Base-by-base conservation (phyloP, 2,113 vertebrate species). In the Scolopax mira region DNA sequence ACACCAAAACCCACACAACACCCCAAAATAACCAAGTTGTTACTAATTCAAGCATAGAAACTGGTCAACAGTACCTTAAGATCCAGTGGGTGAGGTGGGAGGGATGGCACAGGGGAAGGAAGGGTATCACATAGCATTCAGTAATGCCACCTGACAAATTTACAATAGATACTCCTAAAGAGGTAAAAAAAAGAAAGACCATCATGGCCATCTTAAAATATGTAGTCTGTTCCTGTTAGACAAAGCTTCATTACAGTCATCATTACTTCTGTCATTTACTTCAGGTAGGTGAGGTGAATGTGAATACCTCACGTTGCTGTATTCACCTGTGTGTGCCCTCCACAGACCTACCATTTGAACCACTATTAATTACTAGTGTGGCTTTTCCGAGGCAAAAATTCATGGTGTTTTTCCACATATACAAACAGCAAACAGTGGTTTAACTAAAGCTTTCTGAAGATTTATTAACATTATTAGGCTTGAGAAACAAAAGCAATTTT, bases 401-500 rank as follows among this genome's bases (percentile, higher is more conserved):
- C 33, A 31, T 1, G 3, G 58, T 18, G 5, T 44, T 74, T 71
- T 74, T 60, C 64, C 39, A 65, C 15, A 49, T 18, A 73, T 10
- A 92, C 11, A 90, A 84, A 81, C 5, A 74, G 72, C 30, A 87
- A 93, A 90, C 48, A 81, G 4, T 65, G n/a, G 61, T 89, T 72
- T 86, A 90, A 89, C 80, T 75, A 16, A 90, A 85, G 31, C 25
- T 90, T 96, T 80, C 55, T 51, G 30, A 88, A 62, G 69, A 71
- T 93, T 92, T 94, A 94, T 88, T 92, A 79, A 89, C 64, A 54
- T 52, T 30, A 57, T 78, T 46, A 74, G 51, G 22, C 33, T 88
- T 79, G 70, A 94, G 71, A 91, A 93, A 93, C 80, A 87, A 84
- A 92, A 51, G 27, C 8, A 83, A 79, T 10, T 79, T 90, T 95